Evolutionary conservation across 2,797 vertebrate species (phyloP), one percentile per base, ranked within the genome.

Genomic region (Acanthiza pusilla): DNA sequence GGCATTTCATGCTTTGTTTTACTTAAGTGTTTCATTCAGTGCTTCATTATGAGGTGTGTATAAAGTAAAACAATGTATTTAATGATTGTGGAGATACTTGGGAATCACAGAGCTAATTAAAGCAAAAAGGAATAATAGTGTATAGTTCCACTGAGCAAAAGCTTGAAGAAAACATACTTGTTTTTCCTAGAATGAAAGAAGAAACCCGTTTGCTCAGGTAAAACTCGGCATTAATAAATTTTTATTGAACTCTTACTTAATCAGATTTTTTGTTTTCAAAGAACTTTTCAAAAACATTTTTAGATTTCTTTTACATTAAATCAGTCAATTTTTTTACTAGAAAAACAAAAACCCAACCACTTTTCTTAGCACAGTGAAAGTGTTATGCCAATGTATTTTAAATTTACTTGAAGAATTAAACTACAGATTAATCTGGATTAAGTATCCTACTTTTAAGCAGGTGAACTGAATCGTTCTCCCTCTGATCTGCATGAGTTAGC

Each of bases 1-100:
- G 62, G 29, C 62, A 66, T 95, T 89, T 85, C 53, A 30, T 91
- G 79, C 38, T 88, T 88, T 63, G 6, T 89, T 94, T 93, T 80
- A 40, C 45, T 77, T 29, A 36, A 63, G 34, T 74, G 73, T 90
- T 75, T 89, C 21, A 19, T 67, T 81, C 61, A 62, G 78, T 51
- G 30, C 53, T 89, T 61, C 2, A 1, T 90, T 87, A 19, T 22
- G 54, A 88, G 62, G 27, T 55, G 18, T 89, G 7, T 55, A n/a
- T 75, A 27, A 68, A 75, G 25, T 57, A 42, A 72, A 68, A 62
- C 23, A 32, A 53, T 45, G 12, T 77, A 11, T 72, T 50, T 66
- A 42, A 51, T 67, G 58, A 50, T 53, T 61, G 47, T 55, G 76
- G 27, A 34, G 30, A 50, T 72, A 42, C 38, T 62, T 88, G 51